Conservation (phyloP, 1,140 invertebrate species). For the Penaeus vannamei region DNA sequence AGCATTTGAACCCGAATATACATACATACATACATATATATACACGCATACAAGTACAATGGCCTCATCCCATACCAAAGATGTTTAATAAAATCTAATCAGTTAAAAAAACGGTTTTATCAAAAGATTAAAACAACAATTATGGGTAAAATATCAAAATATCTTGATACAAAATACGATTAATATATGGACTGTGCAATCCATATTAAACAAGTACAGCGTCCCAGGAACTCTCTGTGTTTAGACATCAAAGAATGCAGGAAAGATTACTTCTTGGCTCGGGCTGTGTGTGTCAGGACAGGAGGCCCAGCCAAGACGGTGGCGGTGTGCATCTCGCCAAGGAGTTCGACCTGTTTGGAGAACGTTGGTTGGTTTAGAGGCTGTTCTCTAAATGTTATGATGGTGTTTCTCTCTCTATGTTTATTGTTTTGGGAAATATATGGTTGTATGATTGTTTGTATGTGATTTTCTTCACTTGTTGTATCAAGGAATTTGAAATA, state of each 20-base stretch:
- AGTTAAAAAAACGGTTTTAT: not conserved
- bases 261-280: constrained; percentile 16
- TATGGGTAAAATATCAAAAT: too few species aligned
- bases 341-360: constrained; percentile 69
- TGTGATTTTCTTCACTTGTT: too few species aligned
- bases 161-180: too few species aligned
- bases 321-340: constrained; percentile 68
- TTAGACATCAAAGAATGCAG: not conserved
- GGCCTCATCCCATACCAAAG: not conserved
- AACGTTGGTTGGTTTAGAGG: not conserved
- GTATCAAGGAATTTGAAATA: too few species aligned
- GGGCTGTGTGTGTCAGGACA: constrained; percentile 64
- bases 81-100: not conserved
- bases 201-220: not conserved
- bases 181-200: too few species aligned
- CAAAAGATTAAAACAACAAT: too few species aligned
- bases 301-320: constrained; percentile 69
- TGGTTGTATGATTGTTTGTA: too few species aligned
- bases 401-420: not conserved
- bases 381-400: not conserved
- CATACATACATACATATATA: not conserved
- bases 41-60: not conserved
- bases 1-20: not conserved
- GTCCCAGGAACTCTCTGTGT: not conserved
- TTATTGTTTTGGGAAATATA: too few species aligned